Percentiles rank a stretch among this genome's conserved stretches.
These are phyloP conservation scores for Coleophora deauratella DNA, from an alignment of 2,888 invertebrate species.

Conservation along the genomic window DNA sequence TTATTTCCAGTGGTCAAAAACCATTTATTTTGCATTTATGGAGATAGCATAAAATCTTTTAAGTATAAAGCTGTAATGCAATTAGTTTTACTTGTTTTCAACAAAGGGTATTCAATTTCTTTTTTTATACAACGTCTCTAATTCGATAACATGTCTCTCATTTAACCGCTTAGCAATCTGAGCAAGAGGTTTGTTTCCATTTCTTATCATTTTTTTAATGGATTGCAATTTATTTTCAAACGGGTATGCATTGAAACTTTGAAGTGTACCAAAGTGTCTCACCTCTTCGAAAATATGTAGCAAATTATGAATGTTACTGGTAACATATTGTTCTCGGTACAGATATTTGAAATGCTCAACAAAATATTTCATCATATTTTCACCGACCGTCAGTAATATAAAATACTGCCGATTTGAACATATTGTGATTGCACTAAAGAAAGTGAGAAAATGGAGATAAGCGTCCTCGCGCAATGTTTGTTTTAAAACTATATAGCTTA, in stretches of 20 bases:
- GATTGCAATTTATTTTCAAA: slow-evolving; percentile 14
- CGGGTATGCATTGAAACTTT: slow-evolving; percentile 11
- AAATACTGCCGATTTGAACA: too few species aligned
- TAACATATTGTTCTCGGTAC: too few species aligned
- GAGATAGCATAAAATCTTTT: slow-evolving; percentile 6
- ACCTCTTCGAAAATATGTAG: slow-evolving; percentile 9
- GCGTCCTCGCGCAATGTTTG: too few species aligned
- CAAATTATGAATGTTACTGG: slow-evolving; percentile 13
- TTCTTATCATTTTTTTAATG: slow-evolving; percentile 13
- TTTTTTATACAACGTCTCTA: background rate
- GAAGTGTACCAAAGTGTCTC: slow-evolving; percentile 7
- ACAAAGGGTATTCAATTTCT: background rate
- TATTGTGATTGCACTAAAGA: too few species aligned
- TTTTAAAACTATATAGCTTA: too few species aligned
- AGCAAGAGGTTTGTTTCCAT: slow-evolving; percentile 13
- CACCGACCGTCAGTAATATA: slow-evolving; percentile 4
- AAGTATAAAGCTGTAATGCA: slow-evolving; percentile 2
- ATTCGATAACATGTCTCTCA: slow-evolving; percentile 4
- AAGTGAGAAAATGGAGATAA: too few species aligned
- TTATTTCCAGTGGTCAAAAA: slow-evolving; percentile 2
- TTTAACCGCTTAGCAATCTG: slow-evolving; percentile 12
- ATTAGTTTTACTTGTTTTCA: slow-evolving; percentile 1
- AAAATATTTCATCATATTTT: slow-evolving; percentile 10
- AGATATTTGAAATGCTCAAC: slow-evolving; percentile 8
- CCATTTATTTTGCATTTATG: slow-evolving; percentile 3